Base-by-base conservation (phyloP, 2,113 vertebrate genomes). In the Psittacara wagleri region DNA sequence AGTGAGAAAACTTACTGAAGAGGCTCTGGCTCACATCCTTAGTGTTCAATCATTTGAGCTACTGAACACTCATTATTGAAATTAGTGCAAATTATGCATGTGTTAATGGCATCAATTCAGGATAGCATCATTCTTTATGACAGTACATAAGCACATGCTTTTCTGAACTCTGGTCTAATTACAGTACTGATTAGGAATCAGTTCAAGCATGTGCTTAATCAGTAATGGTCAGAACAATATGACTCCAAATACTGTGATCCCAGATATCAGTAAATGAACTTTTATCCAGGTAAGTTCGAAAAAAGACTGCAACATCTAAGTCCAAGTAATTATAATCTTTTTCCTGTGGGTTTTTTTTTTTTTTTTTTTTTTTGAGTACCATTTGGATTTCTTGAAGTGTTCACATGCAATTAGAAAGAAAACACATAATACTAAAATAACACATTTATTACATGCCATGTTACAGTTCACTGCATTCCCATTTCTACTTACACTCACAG, bases 21-120 rank as follows among this genome's bases (percentile, higher is more conserved):
- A 86, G 24, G 25, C 24, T 93, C 66, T 88, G 73, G 80, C 35
- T 84, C 62, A 68, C 13, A 75, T 59, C 68, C 61, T 78, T 88
- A 80, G 43, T 64, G 64, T 86, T 94, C 64, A 90, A 75, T 93
- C 85, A 90, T 84, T 66, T 90, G 43, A 94, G 77, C 70, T 91
- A 91, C 66, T 84, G 69, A 96, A 83, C 31, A 37, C 64, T 88
- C 79, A 83, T 90, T 95, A 95, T 11, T 92, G 86, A 95, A 96
- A 96, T 96, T 78, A 96, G 86, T 92, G 79, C 66, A 96, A 95
- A 93, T 95, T 88, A 94, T 90, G 64, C 76, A 73, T 83, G 64
- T 77, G 72, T 62, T 96, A 93, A 95, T 73, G 80, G 62, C 73
- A 92, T 74, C 48, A 75, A 55, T 82, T 95, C 85, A 88, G 31